Evolutionary conservation across 1,140 invertebrate genomes (phyloP), one percentile per base, ranked within the genome.

Genomic region (Fopius arisanus): DNA sequence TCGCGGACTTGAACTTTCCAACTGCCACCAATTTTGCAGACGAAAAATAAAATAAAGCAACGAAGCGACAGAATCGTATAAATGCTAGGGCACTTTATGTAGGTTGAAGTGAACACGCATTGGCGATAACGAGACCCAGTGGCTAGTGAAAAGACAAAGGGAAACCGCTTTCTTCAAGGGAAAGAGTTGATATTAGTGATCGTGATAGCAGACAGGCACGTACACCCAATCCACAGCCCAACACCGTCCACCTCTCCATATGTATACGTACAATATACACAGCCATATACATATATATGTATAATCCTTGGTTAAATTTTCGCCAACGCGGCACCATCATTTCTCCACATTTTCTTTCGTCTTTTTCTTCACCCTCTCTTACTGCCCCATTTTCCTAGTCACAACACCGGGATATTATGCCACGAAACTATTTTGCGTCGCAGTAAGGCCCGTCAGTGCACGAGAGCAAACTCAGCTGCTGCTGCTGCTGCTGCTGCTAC

Each of bases 1-100:
- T 51, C 40, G 19, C 37, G 19, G 16, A 62, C 31, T 59, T 43
- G 23, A 19, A 33, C 33, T 72, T 63, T 65, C 28, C 62, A 72
- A 72, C 40, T 33, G 26, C 40, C n/a, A 48, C 16, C 21, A 40
- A 67, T 14, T 12, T 6, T 37, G 33, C 40, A 40, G 19, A 14
- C 14, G 10, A 14, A 16, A 37, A 4, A 7, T 28, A 26, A 37
- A 37, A 21, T 21, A 67, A 67, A 67, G 41, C 19, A 40, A 21
- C 10, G n/a, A 19, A 23, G 23, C 33, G 1, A 12, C 29, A 33
- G n/a, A n/a, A n/a, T n/a, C n/a, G n/a, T n/a, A n/a, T n/a, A n/a
- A n/a, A n/a, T n/a, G n/a, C n/a, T n/a, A n/a, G n/a, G n/a, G n/a
- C n/a, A n/a, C n/a, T n/a, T n/a, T n/a, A n/a, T 16, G 26, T 33